Percentiles rank a stretch among this genome's conserved stretches.
phyloP scores from a whole-genome alignment of 1,140 invertebrate species.

The Rhopalosiphum padi region DNA sequence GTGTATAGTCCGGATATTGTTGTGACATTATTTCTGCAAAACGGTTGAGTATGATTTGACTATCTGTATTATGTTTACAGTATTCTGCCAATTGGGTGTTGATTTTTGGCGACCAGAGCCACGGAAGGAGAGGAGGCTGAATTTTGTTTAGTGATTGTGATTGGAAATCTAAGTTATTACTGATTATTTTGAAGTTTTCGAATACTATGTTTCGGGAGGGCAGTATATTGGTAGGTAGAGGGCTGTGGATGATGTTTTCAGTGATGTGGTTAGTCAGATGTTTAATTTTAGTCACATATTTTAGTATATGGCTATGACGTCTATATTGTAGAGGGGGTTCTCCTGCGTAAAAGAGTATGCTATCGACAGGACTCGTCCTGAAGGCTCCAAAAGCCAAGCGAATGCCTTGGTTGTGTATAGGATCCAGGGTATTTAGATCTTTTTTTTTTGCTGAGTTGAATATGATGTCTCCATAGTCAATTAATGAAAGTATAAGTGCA shows the following conservation, averaged over 20 bases:
- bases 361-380: not conserved
- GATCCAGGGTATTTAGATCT: not conserved
- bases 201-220: too few relatives aligned
- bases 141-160: not conserved
- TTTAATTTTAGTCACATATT: not conserved
- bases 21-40: not conserved
- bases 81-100: not conserved
- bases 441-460: constrained; percentile 13
- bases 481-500: not conserved
- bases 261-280: too few relatives aligned
- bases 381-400: not conserved
- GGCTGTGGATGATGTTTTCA: too few relatives aligned
- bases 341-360: not conserved
- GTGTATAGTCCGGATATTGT: not conserved
- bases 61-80: not conserved
- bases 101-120: not conserved
- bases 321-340: not conserved
- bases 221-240: too few relatives aligned
- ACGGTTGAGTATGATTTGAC: not conserved
- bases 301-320: not conserved
- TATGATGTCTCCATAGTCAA: not conserved
- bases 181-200: too few relatives aligned
- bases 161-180: too few relatives aligned
- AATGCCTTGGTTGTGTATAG: constrained; percentile 26
- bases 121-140: not conserved